Evolutionary conservation across 2,888 invertebrate genomes (phyloP), one percentile per base, ranked within the genome.

Genomic region (Synanthedon andrenaeformis): DNA sequence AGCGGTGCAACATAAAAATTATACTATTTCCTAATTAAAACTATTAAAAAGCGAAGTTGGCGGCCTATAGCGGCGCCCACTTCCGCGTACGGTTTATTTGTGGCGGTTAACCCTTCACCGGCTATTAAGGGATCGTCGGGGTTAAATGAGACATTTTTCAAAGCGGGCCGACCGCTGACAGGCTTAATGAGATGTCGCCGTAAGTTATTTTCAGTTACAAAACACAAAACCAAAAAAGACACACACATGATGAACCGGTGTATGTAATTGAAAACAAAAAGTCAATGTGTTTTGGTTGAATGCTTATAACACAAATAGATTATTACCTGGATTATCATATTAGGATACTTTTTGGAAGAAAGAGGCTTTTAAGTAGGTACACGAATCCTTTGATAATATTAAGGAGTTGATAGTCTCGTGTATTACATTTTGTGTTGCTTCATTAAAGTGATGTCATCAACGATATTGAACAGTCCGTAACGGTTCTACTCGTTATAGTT

Each of bases 111-210:
- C 85, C 85, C 86, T 84, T 86, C 78, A 74, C 75, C 76, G 67
- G 74, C 83, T 83, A 83, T 85, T 85, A 85, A 75, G 71, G 81
- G 82, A 80, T 74, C 66, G 76, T 52, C 52, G 53, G 53, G 51
- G 86, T 85, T 86, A 83, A 86, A 85, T 81, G 83, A 80, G 80
- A 85, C 82, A 85, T 87, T 84, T 83, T 78, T 87, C 86, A 87
- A 82, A 84, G 80, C 76, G 71, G 56, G 56, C 58, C 64, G 66
- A 73, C 70, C 74, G 74, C 76, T 82, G 83, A 82, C 83, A 74
- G 70, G 68, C 80, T 79, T 86, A 87, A 87, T 87, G 87, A 86
- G 82, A 83, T 82, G 84, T 84, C 82, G 79, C 76, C 77, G 74
- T 66, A 74, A 71, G 79, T 68, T 87, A 86, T 87, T 87, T 85